Conservation (phyloP, 2,797 vertebrate genomes). For the Enteromius treurensis region DNA sequence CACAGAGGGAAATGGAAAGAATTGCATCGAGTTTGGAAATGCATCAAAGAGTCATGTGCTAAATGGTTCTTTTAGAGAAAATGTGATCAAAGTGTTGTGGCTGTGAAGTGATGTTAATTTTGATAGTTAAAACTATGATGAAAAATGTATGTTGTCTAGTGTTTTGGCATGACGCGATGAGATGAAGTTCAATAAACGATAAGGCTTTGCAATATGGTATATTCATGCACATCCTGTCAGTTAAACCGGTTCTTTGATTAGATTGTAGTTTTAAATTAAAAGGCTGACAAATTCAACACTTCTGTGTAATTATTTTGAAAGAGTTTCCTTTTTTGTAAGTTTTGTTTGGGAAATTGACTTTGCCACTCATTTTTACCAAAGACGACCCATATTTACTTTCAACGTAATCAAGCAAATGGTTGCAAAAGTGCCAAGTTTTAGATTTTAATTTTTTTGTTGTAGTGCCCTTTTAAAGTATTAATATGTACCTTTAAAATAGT, state of each 20-base stretch:
- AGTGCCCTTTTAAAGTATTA: neutral
- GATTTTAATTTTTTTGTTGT: neutral
- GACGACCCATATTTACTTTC: neutral
- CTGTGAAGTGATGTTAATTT: neutral
- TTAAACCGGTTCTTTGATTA: too few relatives aligned
- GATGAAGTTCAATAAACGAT: neutral
- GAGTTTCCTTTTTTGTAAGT: neutral
- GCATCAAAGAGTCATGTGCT: neutral
- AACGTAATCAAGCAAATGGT: neutral
- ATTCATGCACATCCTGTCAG: too few relatives aligned
- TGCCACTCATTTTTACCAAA: neutral
- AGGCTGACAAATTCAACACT: neutral
- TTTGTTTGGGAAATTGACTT: neutral
- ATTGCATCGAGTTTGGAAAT: slow-evolving; percentile 4
- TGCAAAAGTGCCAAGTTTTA: neutral
- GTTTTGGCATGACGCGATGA: neutral
- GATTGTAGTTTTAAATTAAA: too few relatives aligned
- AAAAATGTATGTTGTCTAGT: neutral
- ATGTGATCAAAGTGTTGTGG: neutral
- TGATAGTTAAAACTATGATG: neutral
- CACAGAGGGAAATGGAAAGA: neutral
- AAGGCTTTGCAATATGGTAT: too few relatives aligned
- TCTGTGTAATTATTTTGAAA: neutral
- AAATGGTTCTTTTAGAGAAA: neutral
- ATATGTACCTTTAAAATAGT: neutral